A percentile compares a stretch with the other conserved stretches of the same genome.
phyloP scores from a whole-genome alignment of 2,888 invertebrate species.

The Eucera pruinosa region DNA sequence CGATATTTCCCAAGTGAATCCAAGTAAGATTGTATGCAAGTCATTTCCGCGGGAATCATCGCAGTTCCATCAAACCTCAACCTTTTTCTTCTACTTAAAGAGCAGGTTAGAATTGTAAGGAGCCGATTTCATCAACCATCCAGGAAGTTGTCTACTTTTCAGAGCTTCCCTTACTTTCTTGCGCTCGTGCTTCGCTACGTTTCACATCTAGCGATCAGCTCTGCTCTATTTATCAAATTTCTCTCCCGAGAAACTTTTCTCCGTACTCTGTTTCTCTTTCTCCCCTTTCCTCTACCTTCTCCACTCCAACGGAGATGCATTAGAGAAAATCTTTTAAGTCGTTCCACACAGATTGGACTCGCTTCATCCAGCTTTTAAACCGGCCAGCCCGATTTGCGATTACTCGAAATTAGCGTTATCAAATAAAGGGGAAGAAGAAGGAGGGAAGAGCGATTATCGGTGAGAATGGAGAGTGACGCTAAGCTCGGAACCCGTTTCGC shows the following conservation, averaged over 20 bases:
- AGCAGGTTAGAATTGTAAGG: background rate
- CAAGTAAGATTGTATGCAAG: too few species aligned
- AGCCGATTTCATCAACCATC: background rate
- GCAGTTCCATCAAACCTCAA: background rate
- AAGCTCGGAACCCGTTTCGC: constrained; percentile 53
- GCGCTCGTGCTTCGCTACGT: background rate
- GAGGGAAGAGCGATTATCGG: constrained; percentile 12
- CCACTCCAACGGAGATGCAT: background rate
- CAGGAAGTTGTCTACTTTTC: background rate
- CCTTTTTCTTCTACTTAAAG: background rate
- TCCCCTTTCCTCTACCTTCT: background rate
- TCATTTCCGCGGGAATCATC: background rate
- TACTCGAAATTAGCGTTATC: constrained; percentile 47
- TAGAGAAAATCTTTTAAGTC: constrained; percentile 32
- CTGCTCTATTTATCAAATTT: constrained; percentile 28
- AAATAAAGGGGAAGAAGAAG: background rate
- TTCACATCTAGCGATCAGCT: constrained; percentile 6
- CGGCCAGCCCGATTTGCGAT: constrained; percentile 24
- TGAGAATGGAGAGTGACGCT: constrained; percentile 26
- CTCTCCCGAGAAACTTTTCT: background rate
- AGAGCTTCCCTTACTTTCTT: background rate
- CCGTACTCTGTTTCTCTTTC: background rate
- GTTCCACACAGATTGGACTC: background rate
- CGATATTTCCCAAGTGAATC: too few species aligned
- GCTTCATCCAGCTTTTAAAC: constrained; percentile 9